Base-by-base conservation (phyloP, 2,888 invertebrate species). In the Nomada goodeniana region DNA sequence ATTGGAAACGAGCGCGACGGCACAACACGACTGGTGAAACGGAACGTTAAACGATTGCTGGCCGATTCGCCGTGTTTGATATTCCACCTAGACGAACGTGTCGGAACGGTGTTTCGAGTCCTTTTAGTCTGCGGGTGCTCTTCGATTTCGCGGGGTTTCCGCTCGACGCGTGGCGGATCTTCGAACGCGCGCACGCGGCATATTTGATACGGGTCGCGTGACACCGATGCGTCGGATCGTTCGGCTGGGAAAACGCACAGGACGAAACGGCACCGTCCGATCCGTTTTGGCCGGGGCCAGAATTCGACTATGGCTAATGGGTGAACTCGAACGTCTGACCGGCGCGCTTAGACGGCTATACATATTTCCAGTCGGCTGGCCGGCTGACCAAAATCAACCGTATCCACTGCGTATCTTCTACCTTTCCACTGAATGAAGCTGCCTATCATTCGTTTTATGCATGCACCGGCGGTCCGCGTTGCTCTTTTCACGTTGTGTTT, bases 321-420 rank as follows among this genome's bases (percentile, higher is more conserved):
- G 61, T 11, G 44, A 23, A 29, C 15, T 50, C 26, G 23, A 44
- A 15, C 18, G 67, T 75, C 53, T 18, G 59, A 59, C 13, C 63
- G 53, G n/a, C 57, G 63, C 53, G 47, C 57, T 42, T 11, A 7
- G 60, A 47, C 59, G 23, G 18, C 42, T 26, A 67, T 44, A 29
- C 53, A 67, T 50, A 29, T 53, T 84, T 76, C 61, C 72, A 74
- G 74, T 67, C 71, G 80, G 71, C 67, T 76, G 74, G 71, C 70
- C 75, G 72, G 68, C 78, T 75, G 64, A 71, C 60, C 53, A 5
- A 76, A 52, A 73, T 69, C 68, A 44, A 29, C 20, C 64, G 44
- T 15, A 36, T 60, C 72, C 52, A 65, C 18, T 65, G 61, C 18
- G 52, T 36, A 7, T 57, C 60, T 52, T 61, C 44, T 47, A 18